phyloP scores from a whole-genome alignment of 2,797 vertebrate genomes.

The Petrocephalus schoutedeni region DNA sequence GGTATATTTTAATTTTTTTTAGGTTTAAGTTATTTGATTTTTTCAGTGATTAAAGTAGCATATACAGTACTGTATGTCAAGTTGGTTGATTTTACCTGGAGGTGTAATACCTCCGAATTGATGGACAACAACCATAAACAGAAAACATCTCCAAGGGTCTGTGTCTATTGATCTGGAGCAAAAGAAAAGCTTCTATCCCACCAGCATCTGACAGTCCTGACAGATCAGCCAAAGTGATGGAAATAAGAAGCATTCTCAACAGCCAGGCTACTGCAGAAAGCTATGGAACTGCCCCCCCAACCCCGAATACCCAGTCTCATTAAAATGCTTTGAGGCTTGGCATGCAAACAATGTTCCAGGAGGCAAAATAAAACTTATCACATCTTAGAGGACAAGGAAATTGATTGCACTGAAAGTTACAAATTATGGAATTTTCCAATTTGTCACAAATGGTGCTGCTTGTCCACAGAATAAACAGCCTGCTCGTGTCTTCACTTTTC shows the following conservation, averaged over 20 bases:
- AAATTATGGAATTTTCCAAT: not conserved
- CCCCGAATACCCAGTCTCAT: not conserved
- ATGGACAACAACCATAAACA: conserved; percentile 8
- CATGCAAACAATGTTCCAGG: not conserved
- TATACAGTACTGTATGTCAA: not conserved
- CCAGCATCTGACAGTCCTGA: not conserved
- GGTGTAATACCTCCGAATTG: not conserved
- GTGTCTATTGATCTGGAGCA: not conserved
- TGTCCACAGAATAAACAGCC: not conserved
- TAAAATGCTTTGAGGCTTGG: not conserved
- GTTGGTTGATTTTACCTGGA: not conserved
- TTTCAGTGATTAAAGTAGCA: not conserved
- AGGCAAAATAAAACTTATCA: not conserved
- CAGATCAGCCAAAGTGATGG: not conserved
- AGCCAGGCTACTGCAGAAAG: not conserved
- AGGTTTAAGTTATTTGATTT: not conserved
- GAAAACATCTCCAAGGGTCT: not conserved
- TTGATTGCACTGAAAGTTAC: not conserved
- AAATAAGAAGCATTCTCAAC: not conserved
- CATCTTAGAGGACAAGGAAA: not conserved
- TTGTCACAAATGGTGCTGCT: not conserved
- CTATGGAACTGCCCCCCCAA: not conserved
- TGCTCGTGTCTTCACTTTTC: not conserved
- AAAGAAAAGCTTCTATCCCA: conserved; percentile 2
- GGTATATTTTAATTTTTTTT: not conserved